Conservation (phyloP, 2,113 vertebrate genomes). For the Rafetus swinhoei region DNA sequence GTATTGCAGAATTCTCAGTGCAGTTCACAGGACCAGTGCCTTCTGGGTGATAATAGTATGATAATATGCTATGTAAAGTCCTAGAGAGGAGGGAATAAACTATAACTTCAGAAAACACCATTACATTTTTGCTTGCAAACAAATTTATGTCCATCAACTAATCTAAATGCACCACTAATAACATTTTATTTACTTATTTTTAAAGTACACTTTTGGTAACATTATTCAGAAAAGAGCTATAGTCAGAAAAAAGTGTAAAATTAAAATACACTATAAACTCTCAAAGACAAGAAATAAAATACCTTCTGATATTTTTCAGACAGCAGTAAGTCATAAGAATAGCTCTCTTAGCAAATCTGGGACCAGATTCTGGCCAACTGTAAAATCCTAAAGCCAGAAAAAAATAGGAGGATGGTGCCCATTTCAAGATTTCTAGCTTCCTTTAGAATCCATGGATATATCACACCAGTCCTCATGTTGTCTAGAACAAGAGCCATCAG, state of each 20-base stretch:
- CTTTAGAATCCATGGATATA: background rate
- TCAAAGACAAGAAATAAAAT: background rate
- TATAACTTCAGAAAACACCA: background rate
- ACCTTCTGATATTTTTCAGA: background rate
- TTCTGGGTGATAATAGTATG: background rate
- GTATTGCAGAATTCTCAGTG: background rate
- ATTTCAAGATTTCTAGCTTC: rapidly evolving
- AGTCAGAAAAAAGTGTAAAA: background rate
- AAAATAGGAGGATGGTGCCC: background rate
- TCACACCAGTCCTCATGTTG: background rate
- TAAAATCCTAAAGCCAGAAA: background rate
- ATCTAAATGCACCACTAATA: background rate
- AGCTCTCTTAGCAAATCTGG: background rate
- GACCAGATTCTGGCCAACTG: background rate
- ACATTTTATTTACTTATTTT: conserved; percentile 47
- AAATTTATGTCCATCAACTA: background rate
- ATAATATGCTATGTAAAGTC: background rate
- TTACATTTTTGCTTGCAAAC: background rate
- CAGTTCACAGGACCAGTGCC: rapidly evolving
- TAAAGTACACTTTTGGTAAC: background rate
- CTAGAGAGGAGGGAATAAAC: background rate
- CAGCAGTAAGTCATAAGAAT: background rate
- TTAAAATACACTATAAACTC: background rate
- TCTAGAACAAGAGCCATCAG: background rate
- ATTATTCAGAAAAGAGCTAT: background rate